Conservation (phyloP, 2,888 invertebrate species). For the Brenthis hecate region DNA sequence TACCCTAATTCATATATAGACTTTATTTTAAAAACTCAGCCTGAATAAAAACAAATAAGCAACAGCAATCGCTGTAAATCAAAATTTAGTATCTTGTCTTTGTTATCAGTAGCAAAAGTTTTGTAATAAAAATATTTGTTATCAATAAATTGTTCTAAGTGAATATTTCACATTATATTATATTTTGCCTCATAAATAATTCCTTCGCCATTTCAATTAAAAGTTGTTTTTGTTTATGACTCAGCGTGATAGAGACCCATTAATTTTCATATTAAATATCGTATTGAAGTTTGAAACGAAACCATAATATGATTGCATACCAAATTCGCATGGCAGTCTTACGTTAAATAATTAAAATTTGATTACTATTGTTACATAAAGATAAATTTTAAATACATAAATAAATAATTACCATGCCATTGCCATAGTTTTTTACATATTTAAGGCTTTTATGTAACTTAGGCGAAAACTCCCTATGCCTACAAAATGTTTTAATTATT, state of each 20-base stretch:
- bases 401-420: not conserved
- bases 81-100: not conserved
- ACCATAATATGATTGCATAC: constrained; percentile 34
- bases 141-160: constrained; percentile 1
- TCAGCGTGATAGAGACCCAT: constrained; percentile 37
- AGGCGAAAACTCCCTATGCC: no score
- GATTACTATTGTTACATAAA: not conserved
- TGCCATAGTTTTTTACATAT: no score
- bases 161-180: not conserved
- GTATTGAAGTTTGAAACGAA: constrained; percentile 36
- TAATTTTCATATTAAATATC: constrained; percentile 32
- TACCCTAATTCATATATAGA: no score
- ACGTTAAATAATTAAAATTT: constrained; percentile 9
- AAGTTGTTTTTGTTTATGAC: constrained; percentile 24
- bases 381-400: not conserved
- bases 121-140: not conserved
- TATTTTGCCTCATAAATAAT: constrained; percentile 9
- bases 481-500: no score
- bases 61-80: not conserved
- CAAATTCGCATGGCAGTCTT: constrained; percentile 37
- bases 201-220: constrained; percentile 18
- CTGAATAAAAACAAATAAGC: no score
- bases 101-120: not conserved
- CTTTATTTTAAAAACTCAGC: no score
- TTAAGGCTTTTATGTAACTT: no score